Evolutionary conservation across 1,140 invertebrate species (phyloP).

Genomic region (Diachasma alloeum): DNA sequence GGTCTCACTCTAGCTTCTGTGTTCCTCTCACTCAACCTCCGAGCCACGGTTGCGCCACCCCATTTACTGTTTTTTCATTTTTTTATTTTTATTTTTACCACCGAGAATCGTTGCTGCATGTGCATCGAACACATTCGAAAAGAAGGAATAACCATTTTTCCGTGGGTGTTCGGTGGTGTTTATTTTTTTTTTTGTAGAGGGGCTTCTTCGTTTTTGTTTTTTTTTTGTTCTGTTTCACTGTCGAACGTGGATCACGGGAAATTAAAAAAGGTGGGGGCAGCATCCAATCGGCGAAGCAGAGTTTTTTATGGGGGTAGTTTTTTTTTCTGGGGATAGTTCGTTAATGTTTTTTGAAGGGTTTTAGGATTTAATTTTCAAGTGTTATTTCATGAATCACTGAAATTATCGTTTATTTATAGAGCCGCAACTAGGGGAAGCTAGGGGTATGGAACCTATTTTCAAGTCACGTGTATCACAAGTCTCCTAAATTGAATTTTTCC

Average conservation of each 20-base stretch:
- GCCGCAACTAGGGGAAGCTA: no score
- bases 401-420: no score
- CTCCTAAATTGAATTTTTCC: no score
- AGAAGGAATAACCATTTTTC: conserved; percentile 21
- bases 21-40: conserved; percentile 31
- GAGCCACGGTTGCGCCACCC: conserved; percentile 36
- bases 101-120: conserved; percentile 30
- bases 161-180: neutral
- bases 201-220: neutral
- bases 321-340: neutral
- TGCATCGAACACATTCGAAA: conserved; percentile 26
- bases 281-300: neutral
- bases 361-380: no score
- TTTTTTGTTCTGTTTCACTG: neutral
- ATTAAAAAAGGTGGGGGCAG: neutral
- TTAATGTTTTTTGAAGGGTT: neutral
- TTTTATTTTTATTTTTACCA: conserved; percentile 7
- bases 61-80: neutral
- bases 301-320: neutral
- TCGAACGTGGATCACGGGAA: conserved; percentile 12
- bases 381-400: no score
- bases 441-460: no score
- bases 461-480: no score
- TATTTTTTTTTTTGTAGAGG: neutral
- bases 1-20: neutral